These are phyloP conservation scores for Trichonephila clavata DNA, from an alignment of 1,140 invertebrate genomes.

Conservation along the genomic window DNA sequence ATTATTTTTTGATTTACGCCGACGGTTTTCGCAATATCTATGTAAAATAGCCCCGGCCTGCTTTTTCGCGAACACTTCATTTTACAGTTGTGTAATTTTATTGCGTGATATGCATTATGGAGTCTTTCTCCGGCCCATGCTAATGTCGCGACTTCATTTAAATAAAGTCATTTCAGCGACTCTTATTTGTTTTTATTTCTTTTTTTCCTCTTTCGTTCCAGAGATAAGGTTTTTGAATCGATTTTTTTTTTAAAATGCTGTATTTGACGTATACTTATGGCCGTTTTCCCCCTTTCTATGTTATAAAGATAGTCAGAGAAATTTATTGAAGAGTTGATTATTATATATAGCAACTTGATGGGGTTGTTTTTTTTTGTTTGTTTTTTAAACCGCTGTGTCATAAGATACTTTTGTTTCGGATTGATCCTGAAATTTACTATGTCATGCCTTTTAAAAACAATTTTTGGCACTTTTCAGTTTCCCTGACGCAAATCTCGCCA, in stretches of 20 bases:
- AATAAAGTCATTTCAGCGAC: slow-evolving; percentile 51
- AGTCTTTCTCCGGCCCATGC: not conserved
- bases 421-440: too few species aligned
- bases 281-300: too few species aligned
- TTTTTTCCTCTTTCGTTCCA: not conserved
- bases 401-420: too few species aligned
- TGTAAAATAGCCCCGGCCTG: slow-evolving; percentile 47
- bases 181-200: slow-evolving; percentile 37
- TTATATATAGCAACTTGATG: too few species aligned
- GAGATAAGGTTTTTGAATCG: not conserved
- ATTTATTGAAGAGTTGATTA: too few species aligned
- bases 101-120: slow-evolving; percentile 58
- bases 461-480: too few species aligned
- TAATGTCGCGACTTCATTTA: slow-evolving; percentile 49
- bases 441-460: too few species aligned
- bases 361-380: too few species aligned
- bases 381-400: too few species aligned
- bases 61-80: slow-evolving; percentile 41
- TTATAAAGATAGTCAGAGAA: too few species aligned
- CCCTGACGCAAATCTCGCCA: too few species aligned
- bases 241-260: not conserved
- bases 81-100: slow-evolving; percentile 74
- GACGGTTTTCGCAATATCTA: slow-evolving; percentile 71
- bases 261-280: too few species aligned
- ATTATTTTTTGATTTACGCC: slow-evolving; percentile 73